Evolutionary conservation across 2,113 vertebrate species (phyloP), one percentile per base, ranked within the genome.

Genomic region (Echinops telfairi): DNA sequence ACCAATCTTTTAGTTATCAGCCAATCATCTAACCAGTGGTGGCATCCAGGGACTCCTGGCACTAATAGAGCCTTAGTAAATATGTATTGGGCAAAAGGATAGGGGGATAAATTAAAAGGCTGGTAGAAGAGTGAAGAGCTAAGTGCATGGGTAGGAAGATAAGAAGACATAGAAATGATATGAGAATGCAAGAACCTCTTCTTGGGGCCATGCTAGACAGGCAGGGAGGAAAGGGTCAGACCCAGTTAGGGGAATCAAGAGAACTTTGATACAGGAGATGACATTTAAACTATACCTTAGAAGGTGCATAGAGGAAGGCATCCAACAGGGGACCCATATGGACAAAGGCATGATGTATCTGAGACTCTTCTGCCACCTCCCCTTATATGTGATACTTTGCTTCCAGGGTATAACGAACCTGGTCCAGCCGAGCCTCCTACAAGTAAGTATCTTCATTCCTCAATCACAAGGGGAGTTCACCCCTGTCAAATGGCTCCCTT

Each of bases 351-450:
- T 15, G 36, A 17, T 33, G 4, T n/a, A 14, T 11, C 23, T 38
- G 81, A 22, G 3, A 31, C 40, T 16, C 6, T 66, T 15, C 29
- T 4, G 0, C 9, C 6, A 22, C 15, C 38, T 79, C 20, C 40
- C 64, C 60, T 94, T 70, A 94, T 0, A 0, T 40, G 29, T 68
- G 20, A 75, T 62, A 8, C 29, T 94, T 96, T 22, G 71, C 94
- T 96, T 97, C 71, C 95, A 98, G 98, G 73, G 91, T 98, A 98
- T 80, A 97, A 97, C 40, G 97, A 98, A 89, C 90, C 0, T 6
- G 96, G 95, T 62, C 94, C 80, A 0, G 75, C 64, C 33, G 62
- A 38, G 38, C n/a, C 68, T 76, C 92, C 95, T 31, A 85, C 95
- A 78, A 0, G 98, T 98, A 98, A 23, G 98, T 98, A 80, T 68